A percentile compares a stretch with the other conserved stretches of the same genome.
Evolutionary conservation across 1,140 invertebrate species (phyloP).

Genomic region (Chironomus striatipennis): DNA sequence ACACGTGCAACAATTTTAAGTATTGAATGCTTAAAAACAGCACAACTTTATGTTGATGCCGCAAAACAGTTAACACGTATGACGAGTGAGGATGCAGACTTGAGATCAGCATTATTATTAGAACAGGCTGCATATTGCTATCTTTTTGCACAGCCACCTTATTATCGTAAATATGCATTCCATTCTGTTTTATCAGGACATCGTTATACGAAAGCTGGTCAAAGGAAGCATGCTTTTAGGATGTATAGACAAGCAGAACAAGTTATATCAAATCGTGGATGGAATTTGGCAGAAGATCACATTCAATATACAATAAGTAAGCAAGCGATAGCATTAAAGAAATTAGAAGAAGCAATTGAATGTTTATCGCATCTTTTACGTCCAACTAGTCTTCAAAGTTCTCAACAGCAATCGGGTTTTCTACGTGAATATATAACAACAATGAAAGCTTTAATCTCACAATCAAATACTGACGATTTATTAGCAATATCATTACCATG

Average conservation of each 20-base stretch:
- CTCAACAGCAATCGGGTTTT: conserved; percentile 73
- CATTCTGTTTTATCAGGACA: conserved; percentile 93
- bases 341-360: conserved; percentile 60
- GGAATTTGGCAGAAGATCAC: conserved; percentile 89
- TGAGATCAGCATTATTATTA: conserved; percentile 80
- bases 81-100: conserved; percentile 89
- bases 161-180: conserved; percentile 93
- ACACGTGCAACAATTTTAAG: conserved; percentile 82
- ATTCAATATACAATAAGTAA: conserved; percentile 89
- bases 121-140: conserved; percentile 96
- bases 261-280: conserved; percentile 63
- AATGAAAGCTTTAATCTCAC: conserved; percentile 38
- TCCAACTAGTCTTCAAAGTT: conserved; percentile 62
- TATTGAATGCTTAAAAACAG: conserved; percentile 72
- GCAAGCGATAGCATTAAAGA: conserved; percentile 72
- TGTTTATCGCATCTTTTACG: conserved; percentile 73
- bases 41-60: conserved; percentile 72
- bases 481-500: conserved; percentile 36
- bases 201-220: conserved; percentile 83
- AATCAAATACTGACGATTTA: conserved; percentile 31
- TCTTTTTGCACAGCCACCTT: conserved; percentile 55
- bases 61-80: conserved; percentile 89
- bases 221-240: conserved; percentile 79
- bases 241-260: conserved; percentile 90
- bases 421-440: conserved; percentile 81